Percentiles rank a stretch among this genome's conserved stretches.
These are phyloP conservation scores for Peribatodes rhomboidaria DNA, from an alignment of 2,888 invertebrate genomes.

Conservation along the genomic window DNA sequence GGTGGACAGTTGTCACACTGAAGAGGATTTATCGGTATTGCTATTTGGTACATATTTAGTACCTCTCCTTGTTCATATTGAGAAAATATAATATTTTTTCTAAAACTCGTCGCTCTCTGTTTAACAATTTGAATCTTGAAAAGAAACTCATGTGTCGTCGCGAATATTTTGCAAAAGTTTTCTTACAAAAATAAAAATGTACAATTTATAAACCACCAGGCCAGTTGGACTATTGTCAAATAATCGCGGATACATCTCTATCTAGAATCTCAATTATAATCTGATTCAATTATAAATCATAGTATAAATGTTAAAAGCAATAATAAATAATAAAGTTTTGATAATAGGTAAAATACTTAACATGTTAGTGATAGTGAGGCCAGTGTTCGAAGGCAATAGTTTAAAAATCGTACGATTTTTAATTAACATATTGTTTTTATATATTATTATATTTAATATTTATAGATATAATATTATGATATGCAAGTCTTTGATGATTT, in stretches of 20 bases:
- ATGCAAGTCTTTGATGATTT: slow-evolving; percentile 19
- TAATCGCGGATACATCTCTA: slow-evolving; percentile 42
- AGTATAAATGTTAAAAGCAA: slow-evolving; percentile 54
- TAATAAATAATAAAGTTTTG: slow-evolving; percentile 54
- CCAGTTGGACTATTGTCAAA: slow-evolving; percentile 49
- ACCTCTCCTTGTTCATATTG: not conserved
- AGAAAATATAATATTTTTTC: slow-evolving; percentile 28
- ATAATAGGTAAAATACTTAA: slow-evolving; percentile 56
- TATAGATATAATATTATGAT: slow-evolving; percentile 16
- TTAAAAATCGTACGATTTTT: slow-evolving; percentile 40
- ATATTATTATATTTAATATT: slow-evolving; percentile 22
- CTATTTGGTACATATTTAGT: slow-evolving; percentile 1
- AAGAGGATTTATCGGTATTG: slow-evolving; percentile 1
- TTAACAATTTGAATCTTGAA: slow-evolving; percentile 40
- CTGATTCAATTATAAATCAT: slow-evolving; percentile 49
- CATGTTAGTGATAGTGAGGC: slow-evolving; percentile 73
- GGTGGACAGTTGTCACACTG: slow-evolving; percentile 8
- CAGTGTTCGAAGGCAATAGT: slow-evolving; percentile 74
- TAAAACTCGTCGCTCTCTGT: slow-evolving; percentile 40
- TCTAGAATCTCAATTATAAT: slow-evolving; percentile 49
- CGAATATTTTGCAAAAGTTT: slow-evolving; percentile 52
- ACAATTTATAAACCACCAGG: slow-evolving; percentile 3
- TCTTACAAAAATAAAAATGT: not conserved
- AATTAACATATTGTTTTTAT: slow-evolving; percentile 28
- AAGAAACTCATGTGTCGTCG: slow-evolving; percentile 42